Evolutionary conservation across 2,888 invertebrate genomes (phyloP), one percentile per base, ranked within the genome.

Genomic region (Peribatodes rhomboidaria): DNA sequence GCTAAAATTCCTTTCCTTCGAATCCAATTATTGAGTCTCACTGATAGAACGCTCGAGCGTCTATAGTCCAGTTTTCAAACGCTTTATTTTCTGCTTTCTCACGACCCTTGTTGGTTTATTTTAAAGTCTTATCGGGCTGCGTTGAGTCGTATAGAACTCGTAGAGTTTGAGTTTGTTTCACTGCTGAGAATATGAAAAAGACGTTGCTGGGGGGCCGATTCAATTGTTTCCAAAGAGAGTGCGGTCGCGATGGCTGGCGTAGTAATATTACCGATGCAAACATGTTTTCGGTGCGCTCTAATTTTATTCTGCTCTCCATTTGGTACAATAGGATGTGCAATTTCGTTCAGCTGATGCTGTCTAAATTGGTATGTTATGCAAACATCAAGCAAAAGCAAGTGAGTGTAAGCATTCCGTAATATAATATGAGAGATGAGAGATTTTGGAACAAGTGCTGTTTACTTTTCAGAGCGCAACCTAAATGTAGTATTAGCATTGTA

Each of bases 21-120:
- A 88, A 88, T 89, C 86, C 86, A 88, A 88, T 89, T 87, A 90
- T 86, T 82, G 84, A 86, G 83, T 76, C 82, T 84, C 81, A 82
- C 81, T 80, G 78, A 83, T 83, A 80, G 80, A 81, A 83, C 75
- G 80, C 79, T 78, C 74, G 68, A 64, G 74, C 77, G 79, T 81
- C 78, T 79, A 79, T 77, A 79, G 75, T 78, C 74, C 72, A 56
- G 61, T 65, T 65, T 50, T 56, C 66, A 72, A 74, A 68, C 70
- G 74, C 76, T 83, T 81, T 80, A 80, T 84, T 83, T 80, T 79
- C 77, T 81, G 79, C 73, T 81, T 84, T 72, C 74, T 69, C 70
- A 78, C 64, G 71, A 75, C 71, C 76, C 74, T 66, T 75, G 65
- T 58, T 63, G 66, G 67, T 79, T 80, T 80, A 78, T 79, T 76